Evolutionary conservation across 2,113 vertebrate genomes (phyloP).

Genomic region (Lepisosteus oculatus): DNA sequence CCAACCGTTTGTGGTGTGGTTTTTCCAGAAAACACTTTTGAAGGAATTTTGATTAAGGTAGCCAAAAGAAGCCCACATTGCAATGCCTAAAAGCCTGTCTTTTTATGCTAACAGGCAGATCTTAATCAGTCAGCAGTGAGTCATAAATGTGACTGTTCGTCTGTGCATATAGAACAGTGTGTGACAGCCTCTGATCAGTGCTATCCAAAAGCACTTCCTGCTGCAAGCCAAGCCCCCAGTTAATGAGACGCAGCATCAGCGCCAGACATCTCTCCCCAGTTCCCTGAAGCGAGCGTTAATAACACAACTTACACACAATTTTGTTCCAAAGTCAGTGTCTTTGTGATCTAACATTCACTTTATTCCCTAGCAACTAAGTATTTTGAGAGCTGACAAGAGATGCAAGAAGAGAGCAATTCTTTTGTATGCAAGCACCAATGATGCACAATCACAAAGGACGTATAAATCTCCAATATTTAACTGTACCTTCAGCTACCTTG

Average conservation of each 20-base stretch:
- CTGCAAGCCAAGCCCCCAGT: constrained; percentile 9
- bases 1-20: neutral
- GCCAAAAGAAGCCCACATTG: neutral
- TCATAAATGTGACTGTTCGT: neutral
- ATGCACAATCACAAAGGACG: too few species aligned
- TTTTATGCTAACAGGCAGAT: neutral
- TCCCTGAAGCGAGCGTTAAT: neutral
- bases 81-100: neutral
- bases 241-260: neutral
- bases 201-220: constrained; percentile 6
- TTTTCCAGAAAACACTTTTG: neutral
- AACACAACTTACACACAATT: neutral
- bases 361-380: neutral
- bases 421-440: too few species aligned
- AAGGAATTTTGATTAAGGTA: neutral
- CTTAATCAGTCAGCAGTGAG: neutral
- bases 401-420: neutral
- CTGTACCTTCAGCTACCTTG: too few species aligned
- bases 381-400: neutral
- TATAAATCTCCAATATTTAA: too few species aligned
- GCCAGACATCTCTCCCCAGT: neutral
- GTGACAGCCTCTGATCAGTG: neutral
- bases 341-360: constrained; percentile 1
- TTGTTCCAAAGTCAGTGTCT: neutral
- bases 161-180: neutral